Evolutionary conservation across 1,140 invertebrate species (phyloP).

Genomic region (Diuraphis noxia): DNA sequence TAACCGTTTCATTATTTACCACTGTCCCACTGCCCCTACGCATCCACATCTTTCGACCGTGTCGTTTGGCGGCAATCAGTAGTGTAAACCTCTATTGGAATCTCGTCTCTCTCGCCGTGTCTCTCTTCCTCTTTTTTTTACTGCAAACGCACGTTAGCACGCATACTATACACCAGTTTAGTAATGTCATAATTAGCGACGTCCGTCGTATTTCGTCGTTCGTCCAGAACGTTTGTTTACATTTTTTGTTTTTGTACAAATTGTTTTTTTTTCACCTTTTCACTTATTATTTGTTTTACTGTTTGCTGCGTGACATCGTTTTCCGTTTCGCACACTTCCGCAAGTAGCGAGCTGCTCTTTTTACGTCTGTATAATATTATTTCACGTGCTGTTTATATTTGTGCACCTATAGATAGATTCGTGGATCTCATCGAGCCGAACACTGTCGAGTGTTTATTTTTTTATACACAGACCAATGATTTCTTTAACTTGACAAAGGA

Average conservation of each 20-base stretch:
- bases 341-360: neutral
- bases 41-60: neutral
- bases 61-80: neutral
- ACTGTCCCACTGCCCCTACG: neutral
- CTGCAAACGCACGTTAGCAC: neutral
- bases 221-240: neutral
- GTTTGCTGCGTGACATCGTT: neutral
- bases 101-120: neutral
- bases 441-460: neutral
- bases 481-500: neutral
- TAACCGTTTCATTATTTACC: conserved; percentile 35
- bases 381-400: neutral
- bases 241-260: neutral
- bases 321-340: neutral
- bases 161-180: neutral
- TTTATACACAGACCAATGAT: neutral
- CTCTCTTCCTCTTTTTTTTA: neutral
- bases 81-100: neutral
- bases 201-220: neutral
- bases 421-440: neutral
- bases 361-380: neutral
- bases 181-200: neutral
- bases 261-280: neutral
- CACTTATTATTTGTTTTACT: neutral
- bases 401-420: too few species aligned